Evolutionary conservation across 2,797 vertebrate species (phyloP).

Genomic region (Melanotaenia boesemani): DNA sequence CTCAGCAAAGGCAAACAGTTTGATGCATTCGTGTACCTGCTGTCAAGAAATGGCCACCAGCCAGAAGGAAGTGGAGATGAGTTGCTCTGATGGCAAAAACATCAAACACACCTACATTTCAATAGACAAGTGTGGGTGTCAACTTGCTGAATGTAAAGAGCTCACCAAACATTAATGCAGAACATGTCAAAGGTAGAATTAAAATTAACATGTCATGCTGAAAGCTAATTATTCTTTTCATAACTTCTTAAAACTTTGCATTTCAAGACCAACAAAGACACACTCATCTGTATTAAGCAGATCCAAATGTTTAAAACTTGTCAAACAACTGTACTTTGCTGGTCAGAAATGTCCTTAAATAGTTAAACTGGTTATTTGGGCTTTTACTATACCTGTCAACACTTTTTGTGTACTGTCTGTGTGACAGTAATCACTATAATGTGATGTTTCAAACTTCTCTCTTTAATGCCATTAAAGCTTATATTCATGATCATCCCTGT

Average conservation of each 20-base stretch:
- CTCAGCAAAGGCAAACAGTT: constrained; percentile 73
- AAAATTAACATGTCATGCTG: not conserved
- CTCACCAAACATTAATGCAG: not conserved
- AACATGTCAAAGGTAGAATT: not conserved
- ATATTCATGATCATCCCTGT: not conserved
- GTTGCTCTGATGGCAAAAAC: constrained; percentile 77
- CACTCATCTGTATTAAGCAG: not conserved
- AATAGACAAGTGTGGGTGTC: constrained; percentile 86
- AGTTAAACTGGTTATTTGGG: not conserved
- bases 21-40: constrained; percentile 87
- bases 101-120: constrained; percentile 77
- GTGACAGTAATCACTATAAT: not conserved
- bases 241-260: not conserved
- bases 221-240: not conserved
- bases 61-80: constrained; percentile 76
- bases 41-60: constrained; percentile 86
- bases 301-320: not conserved
- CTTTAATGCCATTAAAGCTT: constrained; percentile 45
- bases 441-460: constrained; percentile 30
- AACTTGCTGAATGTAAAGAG: constrained; percentile 57
- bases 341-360: constrained; percentile 1
- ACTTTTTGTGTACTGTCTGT: not conserved
- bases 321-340: not conserved
- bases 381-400: not conserved
- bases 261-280: not conserved